These are phyloP conservation scores for Sinosuthora webbiana DNA, from an alignment of 2,113 vertebrate genomes.

Conservation along the genomic window DNA sequence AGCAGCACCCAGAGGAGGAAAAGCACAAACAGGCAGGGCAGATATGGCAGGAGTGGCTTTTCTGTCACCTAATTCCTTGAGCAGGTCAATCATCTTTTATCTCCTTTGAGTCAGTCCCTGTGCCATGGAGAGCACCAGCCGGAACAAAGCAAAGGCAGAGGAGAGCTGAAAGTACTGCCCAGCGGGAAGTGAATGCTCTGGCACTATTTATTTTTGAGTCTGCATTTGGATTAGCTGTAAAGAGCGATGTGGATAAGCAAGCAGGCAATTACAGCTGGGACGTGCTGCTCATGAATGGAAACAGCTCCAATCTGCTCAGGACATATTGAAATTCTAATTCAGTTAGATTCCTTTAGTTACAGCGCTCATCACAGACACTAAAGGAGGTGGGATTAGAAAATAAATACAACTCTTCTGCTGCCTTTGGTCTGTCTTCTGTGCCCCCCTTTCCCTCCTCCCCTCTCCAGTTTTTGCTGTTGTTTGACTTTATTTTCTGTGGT, in stretches of 20 bases:
- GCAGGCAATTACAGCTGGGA: slow-evolving; percentile 57
- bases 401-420: neutral
- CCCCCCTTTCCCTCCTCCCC: neutral
- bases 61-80: slow-evolving; percentile 9
- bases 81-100: slow-evolving; percentile 33
- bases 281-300: slow-evolving; percentile 48
- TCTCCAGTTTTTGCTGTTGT: slow-evolving; percentile 7
- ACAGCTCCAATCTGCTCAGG: slow-evolving; percentile 33
- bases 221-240: slow-evolving; percentile 58
- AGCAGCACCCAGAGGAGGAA: slow-evolving; percentile 2
- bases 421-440: slow-evolving; percentile 25
- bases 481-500: slow-evolving; percentile 34
- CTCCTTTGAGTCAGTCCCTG: neutral
- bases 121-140: neutral
- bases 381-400: slow-evolving; percentile 40
- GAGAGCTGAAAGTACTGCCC: slow-evolving; percentile 20
- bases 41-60: neutral
- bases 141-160: slow-evolving; percentile 47
- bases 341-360: slow-evolving; percentile 43
- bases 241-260: slow-evolving; percentile 46
- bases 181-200: slow-evolving; percentile 11
- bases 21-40: neutral
- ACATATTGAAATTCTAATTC: slow-evolving; percentile 62
- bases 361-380: slow-evolving; percentile 16
- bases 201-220: slow-evolving; percentile 28